Evolutionary conservation across 2,888 invertebrate species (phyloP).

Genomic region (Heliconius erato): DNA sequence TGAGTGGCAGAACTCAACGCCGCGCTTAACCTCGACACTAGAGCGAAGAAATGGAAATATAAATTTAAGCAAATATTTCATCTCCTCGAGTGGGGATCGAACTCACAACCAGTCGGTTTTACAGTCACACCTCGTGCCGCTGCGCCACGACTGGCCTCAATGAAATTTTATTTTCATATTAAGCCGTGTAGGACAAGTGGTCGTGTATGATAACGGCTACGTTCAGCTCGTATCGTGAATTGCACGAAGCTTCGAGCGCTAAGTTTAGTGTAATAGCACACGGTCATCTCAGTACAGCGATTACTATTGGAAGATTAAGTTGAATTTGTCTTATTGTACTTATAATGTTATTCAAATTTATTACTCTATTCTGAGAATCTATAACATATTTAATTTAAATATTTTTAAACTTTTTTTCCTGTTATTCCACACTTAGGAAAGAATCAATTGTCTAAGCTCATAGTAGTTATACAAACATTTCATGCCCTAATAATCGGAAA

Average conservation of each 20-base stretch:
- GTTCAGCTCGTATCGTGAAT: not conserved
- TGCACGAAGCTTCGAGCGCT: not conserved
- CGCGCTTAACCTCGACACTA: too few species aligned
- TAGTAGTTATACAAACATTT: not conserved
- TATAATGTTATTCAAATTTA: too few species aligned
- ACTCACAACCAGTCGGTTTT: too few species aligned
- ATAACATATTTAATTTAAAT: too few species aligned
- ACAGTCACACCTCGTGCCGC: too few species aligned
- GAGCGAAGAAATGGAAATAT: too few species aligned
- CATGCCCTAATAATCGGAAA: not conserved
- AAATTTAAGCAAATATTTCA: too few species aligned
- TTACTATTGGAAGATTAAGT: not conserved
- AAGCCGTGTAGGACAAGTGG: conserved; percentile 14
- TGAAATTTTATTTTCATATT: conserved; percentile 2
- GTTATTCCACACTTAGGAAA: too few species aligned
- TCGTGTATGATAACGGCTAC: not conserved
- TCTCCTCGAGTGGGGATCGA: too few species aligned
- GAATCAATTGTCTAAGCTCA: not conserved
- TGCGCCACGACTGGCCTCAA: not conserved
- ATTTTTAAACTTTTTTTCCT: too few species aligned
- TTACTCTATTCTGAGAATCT: too few species aligned
- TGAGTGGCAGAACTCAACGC: too few species aligned
- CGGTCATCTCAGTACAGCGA: not conserved
- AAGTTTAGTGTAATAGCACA: conserved; percentile 12
- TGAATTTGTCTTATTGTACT: not conserved